A percentile compares a stretch with the other conserved stretches of the same genome.
Conservation (phyloP, 2,888 invertebrate species). For the Sinhomidia bicolor region DNA sequence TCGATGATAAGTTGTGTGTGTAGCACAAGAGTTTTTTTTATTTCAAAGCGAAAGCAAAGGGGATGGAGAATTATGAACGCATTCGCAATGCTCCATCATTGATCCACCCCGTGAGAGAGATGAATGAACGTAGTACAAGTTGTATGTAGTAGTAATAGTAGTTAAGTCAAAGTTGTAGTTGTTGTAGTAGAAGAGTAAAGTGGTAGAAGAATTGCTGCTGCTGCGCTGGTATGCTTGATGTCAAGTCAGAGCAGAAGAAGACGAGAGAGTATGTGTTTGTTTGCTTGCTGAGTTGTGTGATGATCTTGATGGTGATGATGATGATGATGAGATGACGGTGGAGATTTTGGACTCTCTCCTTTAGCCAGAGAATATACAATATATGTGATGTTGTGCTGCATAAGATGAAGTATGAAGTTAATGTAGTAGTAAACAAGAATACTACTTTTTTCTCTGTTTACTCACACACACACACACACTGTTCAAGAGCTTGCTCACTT, state of each 20-base stretch:
- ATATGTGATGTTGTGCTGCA: background rate
- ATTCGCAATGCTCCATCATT: conserved; percentile 78
- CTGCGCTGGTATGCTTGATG: background rate
- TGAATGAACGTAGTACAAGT: conserved; percentile 80
- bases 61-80: conserved; percentile 70
- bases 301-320: background rate
- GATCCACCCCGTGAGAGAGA: conserved; percentile 77
- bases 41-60: conserved; percentile 28
- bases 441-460: background rate
- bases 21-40: background rate
- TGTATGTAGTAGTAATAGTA: conserved; percentile 53
- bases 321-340: background rate
- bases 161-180: conserved; percentile 52
- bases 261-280: too few species aligned
- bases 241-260: background rate
- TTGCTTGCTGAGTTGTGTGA: background rate
- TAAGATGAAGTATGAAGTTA: too few species aligned
- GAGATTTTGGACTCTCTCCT: conserved; percentile 13
- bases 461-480: background rate
- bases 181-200: conserved; percentile 42
- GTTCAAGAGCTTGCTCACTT: too few species aligned
- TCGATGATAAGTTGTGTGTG: background rate
- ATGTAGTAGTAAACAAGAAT: background rate
- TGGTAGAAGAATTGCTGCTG: background rate
- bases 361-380: background rate